phyloP scores from a whole-genome alignment of 2,888 invertebrate species.

The Synergus japonicus region DNA sequence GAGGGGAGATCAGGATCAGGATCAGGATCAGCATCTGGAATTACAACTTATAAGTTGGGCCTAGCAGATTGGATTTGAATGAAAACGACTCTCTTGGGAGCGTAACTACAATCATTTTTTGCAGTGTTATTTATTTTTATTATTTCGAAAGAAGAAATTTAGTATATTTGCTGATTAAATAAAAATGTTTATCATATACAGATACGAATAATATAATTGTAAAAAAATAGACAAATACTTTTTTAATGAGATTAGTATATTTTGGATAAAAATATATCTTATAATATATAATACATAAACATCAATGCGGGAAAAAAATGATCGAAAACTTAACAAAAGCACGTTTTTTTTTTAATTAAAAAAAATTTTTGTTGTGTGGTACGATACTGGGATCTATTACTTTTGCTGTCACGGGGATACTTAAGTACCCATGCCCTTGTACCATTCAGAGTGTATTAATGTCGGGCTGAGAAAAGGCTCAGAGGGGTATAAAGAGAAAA shows the following conservation, averaged over 20 bases:
- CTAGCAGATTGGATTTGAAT: neutral
- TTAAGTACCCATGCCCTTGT: conserved; percentile 37
- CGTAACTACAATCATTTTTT: neutral
- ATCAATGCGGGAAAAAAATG: no score
- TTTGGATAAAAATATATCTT: no score
- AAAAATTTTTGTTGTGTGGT: neutral
- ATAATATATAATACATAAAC: no score
- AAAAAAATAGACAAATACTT: no score
- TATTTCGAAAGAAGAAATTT: no score
- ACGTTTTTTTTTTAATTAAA: neutral
- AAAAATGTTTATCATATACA: no score
- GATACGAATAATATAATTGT: no score
- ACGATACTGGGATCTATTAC: conserved; percentile 26
- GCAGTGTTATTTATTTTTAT: neutral
- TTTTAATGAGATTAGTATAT: no score
- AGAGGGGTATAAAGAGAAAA: conserved; percentile 15
- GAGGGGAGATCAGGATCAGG: neutral
- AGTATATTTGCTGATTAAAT: no score
- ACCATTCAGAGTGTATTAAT: conserved; percentile 40
- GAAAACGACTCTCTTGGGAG: neutral
- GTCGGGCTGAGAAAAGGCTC: conserved; percentile 32
- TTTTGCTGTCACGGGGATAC: neutral
- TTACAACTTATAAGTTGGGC: conserved; percentile 2
- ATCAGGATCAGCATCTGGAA: conserved; percentile 18
- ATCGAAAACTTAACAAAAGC: no score